phyloP scores from a whole-genome alignment of 2,113 vertebrate species.

The Bubo scandiacus region DNA sequence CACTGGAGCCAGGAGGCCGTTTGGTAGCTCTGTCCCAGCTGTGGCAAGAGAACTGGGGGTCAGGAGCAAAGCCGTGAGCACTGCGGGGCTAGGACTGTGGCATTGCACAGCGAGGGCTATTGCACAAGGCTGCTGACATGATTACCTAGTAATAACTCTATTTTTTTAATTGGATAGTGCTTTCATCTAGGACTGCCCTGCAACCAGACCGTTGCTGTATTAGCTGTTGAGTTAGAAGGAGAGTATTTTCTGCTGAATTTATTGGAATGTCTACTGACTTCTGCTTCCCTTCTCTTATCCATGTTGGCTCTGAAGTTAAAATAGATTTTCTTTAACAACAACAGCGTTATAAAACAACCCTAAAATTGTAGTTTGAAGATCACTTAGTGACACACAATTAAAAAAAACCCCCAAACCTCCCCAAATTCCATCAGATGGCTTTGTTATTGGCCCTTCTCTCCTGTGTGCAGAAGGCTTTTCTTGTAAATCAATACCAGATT shows the following conservation, averaged over 20 bases:
- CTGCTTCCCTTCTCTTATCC: neutral
- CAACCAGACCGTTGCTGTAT: neutral
- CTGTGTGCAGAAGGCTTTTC: neutral
- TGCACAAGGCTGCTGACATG: fast-evolving
- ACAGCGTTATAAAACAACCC: neutral
- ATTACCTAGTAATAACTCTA: neutral
- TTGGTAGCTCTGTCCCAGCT: neutral
- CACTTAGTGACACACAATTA: neutral
- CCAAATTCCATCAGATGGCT: neutral
- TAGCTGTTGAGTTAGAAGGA: neutral
- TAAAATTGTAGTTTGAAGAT: neutral
- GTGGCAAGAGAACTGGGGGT: neutral
- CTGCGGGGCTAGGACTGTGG: neutral
- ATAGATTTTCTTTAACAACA: neutral
- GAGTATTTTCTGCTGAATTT: neutral
- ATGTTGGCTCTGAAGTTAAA: neutral
- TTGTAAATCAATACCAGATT: neutral
- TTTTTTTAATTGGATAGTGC: neutral
- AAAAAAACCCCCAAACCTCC: neutral
- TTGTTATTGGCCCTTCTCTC: neutral
- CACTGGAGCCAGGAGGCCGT: neutral
- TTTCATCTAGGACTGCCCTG: neutral
- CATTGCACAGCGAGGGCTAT: fast-evolving
- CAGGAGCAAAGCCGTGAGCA: neutral
- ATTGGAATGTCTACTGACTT: neutral